Conservation (phyloP, 2,797 vertebrate species). For the Protosalanx chinensis region DNA sequence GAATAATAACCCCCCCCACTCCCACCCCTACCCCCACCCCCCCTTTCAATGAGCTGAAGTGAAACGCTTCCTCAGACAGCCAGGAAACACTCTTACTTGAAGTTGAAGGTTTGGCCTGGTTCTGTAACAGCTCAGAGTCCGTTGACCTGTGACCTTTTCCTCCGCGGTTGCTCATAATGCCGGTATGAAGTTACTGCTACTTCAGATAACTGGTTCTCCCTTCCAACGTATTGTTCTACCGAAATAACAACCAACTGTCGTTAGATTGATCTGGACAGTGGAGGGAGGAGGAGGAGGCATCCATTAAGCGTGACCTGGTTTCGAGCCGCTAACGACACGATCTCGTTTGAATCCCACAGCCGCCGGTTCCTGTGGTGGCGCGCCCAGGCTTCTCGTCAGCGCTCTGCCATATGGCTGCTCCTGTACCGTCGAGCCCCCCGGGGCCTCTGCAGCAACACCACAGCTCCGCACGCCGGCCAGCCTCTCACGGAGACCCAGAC, state of each 20-base stretch:
- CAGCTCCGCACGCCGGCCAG: conserved; percentile 11
- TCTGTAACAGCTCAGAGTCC: no score
- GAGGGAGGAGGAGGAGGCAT: background rate
- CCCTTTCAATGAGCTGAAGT: conserved; percentile 17
- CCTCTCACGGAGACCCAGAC: no score
- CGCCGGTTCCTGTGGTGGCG: conserved; percentile 14
- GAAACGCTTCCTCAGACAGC: background rate
- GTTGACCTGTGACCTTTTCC: no score
- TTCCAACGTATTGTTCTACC: no score
- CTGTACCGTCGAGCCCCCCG: conserved; percentile 13
- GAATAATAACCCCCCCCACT: conserved; percentile 73
- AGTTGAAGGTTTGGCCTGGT: no score
- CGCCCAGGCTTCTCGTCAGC: conserved; percentile 18
- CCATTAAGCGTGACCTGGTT: conserved; percentile 9
- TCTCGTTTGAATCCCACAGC: conserved; percentile 18
- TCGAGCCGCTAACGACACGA: conserved; percentile 9
- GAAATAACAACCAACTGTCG: no score
- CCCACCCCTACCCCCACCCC: conserved; percentile 31
- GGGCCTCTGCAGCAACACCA: background rate
- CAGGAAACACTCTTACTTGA: no score
- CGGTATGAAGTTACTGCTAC: conserved; percentile 15
- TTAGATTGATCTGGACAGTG: background rate
- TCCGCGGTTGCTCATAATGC: conserved; percentile 16
- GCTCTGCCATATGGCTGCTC: conserved; percentile 15
- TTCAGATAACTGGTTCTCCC: background rate